A percentile compares a stretch with the other conserved stretches of the same genome.
phyloP scores from a whole-genome alignment of 2,113 vertebrate species.

The Puma concolor region DNA sequence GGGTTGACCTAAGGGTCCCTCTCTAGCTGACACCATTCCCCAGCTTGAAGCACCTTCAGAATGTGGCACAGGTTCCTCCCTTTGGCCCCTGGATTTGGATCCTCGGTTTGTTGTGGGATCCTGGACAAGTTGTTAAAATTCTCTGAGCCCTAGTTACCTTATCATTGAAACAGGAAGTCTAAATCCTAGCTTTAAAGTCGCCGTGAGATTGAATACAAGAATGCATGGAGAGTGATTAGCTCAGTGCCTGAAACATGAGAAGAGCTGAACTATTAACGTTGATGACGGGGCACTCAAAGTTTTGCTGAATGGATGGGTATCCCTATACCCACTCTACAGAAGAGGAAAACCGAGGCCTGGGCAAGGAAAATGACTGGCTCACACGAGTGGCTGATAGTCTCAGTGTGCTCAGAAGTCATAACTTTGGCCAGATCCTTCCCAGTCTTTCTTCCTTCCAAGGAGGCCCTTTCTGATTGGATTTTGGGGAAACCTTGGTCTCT shows the following conservation, averaged over 20 bases:
- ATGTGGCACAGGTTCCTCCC: background rate
- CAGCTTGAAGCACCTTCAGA: background rate
- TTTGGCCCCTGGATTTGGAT: background rate
- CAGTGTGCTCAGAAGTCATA: background rate
- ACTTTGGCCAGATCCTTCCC: background rate
- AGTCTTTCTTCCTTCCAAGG: background rate
- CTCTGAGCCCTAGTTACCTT: background rate
- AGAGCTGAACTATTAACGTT: background rate
- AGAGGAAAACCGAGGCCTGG: background rate
- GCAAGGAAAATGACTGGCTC: background rate
- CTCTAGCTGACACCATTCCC: no score
- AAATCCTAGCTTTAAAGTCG: background rate
- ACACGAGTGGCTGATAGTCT: background rate
- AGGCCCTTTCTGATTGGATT: slow-evolving; percentile 40
- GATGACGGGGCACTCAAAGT: background rate
- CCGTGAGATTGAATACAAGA: background rate
- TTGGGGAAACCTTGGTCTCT: slow-evolving; percentile 15
- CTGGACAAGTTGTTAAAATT: background rate
- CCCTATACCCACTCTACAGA: background rate
- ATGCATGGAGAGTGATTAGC: background rate
- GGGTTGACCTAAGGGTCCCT: background rate
- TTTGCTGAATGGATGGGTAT: background rate
- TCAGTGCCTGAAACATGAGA: background rate
- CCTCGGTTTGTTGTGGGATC: background rate
- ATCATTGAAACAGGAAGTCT: background rate